phyloP scores from a whole-genome alignment of 2,113 vertebrate genomes.

The Pogonocichla stellata region DNA sequence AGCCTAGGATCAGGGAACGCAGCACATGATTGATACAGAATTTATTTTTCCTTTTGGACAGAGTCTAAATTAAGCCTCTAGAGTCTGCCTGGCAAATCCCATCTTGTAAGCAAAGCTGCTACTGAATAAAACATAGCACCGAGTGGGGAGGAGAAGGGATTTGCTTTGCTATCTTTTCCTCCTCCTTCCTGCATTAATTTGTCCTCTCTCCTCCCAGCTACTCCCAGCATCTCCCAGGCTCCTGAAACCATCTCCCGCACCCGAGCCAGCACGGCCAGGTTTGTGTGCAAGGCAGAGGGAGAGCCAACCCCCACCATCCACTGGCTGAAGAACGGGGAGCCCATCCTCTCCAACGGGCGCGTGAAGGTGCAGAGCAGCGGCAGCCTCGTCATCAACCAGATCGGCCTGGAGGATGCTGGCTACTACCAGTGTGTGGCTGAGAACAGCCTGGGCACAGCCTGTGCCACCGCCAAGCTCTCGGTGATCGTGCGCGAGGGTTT shows the following conservation, averaged over 20 bases:
- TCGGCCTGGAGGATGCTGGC: conserved; percentile 89
- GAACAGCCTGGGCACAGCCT: conserved; percentile 89
- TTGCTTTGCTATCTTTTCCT: conserved; percentile 21
- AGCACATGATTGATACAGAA: conserved; percentile 53
- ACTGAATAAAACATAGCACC: conserved; percentile 48
- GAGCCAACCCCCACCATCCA: conserved; percentile 83
- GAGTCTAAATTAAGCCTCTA: conserved; percentile 65
- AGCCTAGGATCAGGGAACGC: conserved; percentile 27
- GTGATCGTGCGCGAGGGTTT: conserved; percentile 94
- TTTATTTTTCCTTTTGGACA: conserved; percentile 64
- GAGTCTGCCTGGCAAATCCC: conserved; percentile 60
- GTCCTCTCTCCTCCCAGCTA: conserved; percentile 71
- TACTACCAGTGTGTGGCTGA: conserved; percentile 97
- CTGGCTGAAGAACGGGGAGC: conserved; percentile 90
- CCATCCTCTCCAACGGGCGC: conserved; percentile 83
- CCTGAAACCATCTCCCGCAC: conserved; percentile 92
- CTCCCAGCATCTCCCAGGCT: conserved; percentile 88
- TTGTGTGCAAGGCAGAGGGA: conserved; percentile 91
- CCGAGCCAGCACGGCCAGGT: conserved; percentile 91
- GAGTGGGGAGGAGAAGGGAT: conserved; percentile 52
- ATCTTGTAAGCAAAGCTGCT: conserved; percentile 59
- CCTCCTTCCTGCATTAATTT: conserved; percentile 19
- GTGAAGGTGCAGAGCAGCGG: conserved; percentile 89
- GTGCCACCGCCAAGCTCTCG: conserved; percentile 87
- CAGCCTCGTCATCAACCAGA: conserved; percentile 94